Conservation (phyloP, 2,797 vertebrate species). For the Pempheris klunzingeri region DNA sequence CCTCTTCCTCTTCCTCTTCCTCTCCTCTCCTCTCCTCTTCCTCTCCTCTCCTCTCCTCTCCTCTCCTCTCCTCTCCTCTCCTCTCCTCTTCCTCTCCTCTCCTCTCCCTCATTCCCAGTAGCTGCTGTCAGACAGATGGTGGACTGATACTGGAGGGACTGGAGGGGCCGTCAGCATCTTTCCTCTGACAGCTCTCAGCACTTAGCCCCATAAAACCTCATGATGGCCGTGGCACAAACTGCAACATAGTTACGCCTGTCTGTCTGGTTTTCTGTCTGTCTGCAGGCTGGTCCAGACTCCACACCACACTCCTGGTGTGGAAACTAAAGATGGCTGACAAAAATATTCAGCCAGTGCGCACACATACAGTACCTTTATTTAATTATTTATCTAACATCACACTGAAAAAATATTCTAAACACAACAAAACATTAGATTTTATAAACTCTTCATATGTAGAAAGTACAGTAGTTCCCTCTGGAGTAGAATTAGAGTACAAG, state of each 20-base stretch:
- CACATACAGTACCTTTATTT: too few relatives aligned
- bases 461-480: too few relatives aligned
- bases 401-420: too few relatives aligned
- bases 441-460: too few relatives aligned
- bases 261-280: background rate
- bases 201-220: slow-evolving; percentile 41
- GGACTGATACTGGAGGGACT: slow-evolving; percentile 48
- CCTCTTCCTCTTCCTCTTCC: background rate
- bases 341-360: too few relatives aligned
- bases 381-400: too few relatives aligned
- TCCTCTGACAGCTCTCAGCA: slow-evolving; percentile 50
- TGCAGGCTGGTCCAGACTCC: background rate
- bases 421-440: too few relatives aligned
- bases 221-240: slow-evolving; percentile 32
- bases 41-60: too few relatives aligned
- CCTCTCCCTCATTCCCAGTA: slow-evolving; percentile 28
- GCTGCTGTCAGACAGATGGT: slow-evolving; percentile 66
- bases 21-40: background rate
- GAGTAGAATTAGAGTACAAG: too few relatives aligned
- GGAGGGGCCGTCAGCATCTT: slow-evolving; percentile 38
- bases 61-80: too few relatives aligned
- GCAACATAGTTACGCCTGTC: background rate
- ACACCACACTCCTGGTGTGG: too few relatives aligned
- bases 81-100: background rate
- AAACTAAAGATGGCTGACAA: too few relatives aligned